Evolutionary conservation across 2,888 invertebrate genomes (phyloP).

Genomic region (Lathronympha strigana): DNA sequence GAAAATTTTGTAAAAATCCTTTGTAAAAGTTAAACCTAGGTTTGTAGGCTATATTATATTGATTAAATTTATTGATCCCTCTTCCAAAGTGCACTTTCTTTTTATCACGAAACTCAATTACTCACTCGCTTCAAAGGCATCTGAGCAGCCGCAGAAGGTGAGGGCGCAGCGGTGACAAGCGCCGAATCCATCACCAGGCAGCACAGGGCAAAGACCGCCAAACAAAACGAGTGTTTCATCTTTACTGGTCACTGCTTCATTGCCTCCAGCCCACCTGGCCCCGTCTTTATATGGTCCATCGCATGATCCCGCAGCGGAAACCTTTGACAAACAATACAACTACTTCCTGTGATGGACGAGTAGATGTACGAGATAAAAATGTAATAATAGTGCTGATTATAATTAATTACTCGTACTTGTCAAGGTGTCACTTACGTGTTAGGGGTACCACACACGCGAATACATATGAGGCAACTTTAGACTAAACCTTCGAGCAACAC

Average conservation of each 20-base stretch:
- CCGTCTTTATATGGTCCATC: slow-evolving; percentile 61
- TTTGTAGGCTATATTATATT: no score
- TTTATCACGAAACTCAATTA: slow-evolving; percentile 28
- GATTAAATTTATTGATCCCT: no score
- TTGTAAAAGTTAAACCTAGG: no score
- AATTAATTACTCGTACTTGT: slow-evolving; percentile 46
- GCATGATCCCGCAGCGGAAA: slow-evolving; percentile 63
- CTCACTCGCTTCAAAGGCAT: slow-evolving; percentile 58
- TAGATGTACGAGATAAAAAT: slow-evolving; percentile 65
- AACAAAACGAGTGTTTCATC: slow-evolving; percentile 67
- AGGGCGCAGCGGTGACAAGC: slow-evolving; percentile 48
- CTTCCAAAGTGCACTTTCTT: no score
- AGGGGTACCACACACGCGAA: slow-evolving; percentile 16
- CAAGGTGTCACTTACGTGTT: slow-evolving; percentile 31
- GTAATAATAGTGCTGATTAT: slow-evolving; percentile 58
- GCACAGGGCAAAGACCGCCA: slow-evolving; percentile 59
- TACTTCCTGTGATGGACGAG: slow-evolving; percentile 72
- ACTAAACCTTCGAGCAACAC: not conserved
- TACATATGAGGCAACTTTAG: not conserved
- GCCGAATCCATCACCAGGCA: slow-evolving; percentile 50
- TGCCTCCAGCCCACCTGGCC: slow-evolving; percentile 43
- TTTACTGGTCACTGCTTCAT: slow-evolving; percentile 59
- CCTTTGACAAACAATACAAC: slow-evolving; percentile 74
- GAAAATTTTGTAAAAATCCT: no score
- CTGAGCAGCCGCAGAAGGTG: slow-evolving; percentile 42